Base-by-base conservation (phyloP, 2,113 vertebrate species). In the Mustelus asterias region DNA sequence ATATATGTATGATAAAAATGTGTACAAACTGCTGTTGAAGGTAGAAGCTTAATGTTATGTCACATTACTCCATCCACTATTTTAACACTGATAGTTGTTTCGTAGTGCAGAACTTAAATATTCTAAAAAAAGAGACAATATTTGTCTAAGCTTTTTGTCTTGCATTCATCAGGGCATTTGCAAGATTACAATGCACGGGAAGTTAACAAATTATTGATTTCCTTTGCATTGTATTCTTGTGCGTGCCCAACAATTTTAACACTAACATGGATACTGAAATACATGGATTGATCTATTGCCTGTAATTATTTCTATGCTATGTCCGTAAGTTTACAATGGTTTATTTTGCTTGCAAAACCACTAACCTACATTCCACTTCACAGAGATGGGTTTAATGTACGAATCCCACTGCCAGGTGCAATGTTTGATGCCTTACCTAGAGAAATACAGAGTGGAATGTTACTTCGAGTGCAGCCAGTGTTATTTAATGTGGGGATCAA, bases 401-500 rank as follows among this genome's bases (percentile, higher is more conserved):
- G 99, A 96, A 98, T 99, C 97, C 99, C 99, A 3, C 97, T 99
- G 97, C 99, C 99, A 4, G 98, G 98, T 67, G 97, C 98, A 95
- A 98, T 99, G 98, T 99, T 99, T 2, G 99, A 99, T 94, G 97
- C 98, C 0, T 96, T 99, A 96, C 99, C 99, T 0, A 97, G 98
- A 18, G 99, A 99, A 97, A 99, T 99, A 97, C 99, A 99, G 97
- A 99, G 98, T 0, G 99, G 99, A 96, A 99, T 99, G 99, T 97
- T 99, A 93, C 98, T 99, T 96, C 97, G 99, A 37, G 99, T 99
- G 63, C 99, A 99, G 97, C 99, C 99, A 0, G 99, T 99, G 58
- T 98, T 99, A 96, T 99, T 99, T 97, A 99, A 99, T 0, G 99
- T 99, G 95, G 99, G 99, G 96, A 99, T 99, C 98, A 99, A 99